phyloP scores from a whole-genome alignment of 2,888 invertebrate genomes.

The Ptychoptera albimana region DNA sequence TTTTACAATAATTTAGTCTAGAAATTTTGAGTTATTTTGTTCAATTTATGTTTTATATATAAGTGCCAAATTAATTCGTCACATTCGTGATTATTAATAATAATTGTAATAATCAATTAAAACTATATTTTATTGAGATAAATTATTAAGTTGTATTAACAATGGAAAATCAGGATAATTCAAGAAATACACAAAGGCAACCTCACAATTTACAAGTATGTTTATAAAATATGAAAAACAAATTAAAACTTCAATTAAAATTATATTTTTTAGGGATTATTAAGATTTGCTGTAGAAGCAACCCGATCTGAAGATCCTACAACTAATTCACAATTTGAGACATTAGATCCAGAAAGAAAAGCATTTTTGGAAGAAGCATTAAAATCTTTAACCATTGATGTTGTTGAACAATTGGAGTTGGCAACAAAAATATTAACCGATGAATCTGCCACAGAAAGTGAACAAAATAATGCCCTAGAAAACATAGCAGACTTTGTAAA shows the following conservation, averaged over 20 bases:
- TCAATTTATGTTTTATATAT: too few relatives aligned
- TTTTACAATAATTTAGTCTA: too few relatives aligned
- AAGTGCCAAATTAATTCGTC: too few relatives aligned
- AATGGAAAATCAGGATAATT: too few relatives aligned
- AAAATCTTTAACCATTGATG: constrained; percentile 50
- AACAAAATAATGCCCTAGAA: constrained; percentile 48
- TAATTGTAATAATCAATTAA: too few relatives aligned
- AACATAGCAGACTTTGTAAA: constrained; percentile 51
- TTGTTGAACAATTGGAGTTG: constrained; percentile 46
- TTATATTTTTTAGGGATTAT: constrained; percentile 37
- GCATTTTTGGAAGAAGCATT: constrained; percentile 57
- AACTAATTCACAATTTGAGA: constrained; percentile 31
- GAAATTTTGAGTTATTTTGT: too few relatives aligned
- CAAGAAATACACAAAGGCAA: constrained; percentile 4
- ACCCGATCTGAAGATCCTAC: constrained; percentile 42
- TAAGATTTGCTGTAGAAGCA: constrained; percentile 55
- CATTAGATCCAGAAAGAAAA: constrained; percentile 51
- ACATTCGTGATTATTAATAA: too few relatives aligned
- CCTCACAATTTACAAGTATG: constrained; percentile 5
- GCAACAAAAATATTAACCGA: constrained; percentile 42
- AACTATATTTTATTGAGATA: too few relatives aligned
- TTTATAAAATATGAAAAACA: neutral
- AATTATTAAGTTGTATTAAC: too few relatives aligned
- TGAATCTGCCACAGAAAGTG: constrained; percentile 32
- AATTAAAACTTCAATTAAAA: neutral